These are phyloP conservation scores for Littorina saxatilis DNA, from an alignment of 1,140 invertebrate genomes.

Conservation along the genomic window DNA sequence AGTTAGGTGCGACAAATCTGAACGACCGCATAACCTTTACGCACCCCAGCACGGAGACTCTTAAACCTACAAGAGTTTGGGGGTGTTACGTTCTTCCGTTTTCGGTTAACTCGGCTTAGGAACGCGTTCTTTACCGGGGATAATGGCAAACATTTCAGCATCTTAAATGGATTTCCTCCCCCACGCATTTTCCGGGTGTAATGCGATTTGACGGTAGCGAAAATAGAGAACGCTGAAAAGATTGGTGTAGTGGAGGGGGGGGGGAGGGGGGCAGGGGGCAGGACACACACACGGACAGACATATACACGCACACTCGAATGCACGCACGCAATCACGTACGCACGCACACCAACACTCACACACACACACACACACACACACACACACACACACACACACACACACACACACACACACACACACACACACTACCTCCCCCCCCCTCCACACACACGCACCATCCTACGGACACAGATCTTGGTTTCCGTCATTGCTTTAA, in stretches of 20 bases:
- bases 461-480: too few relatives aligned
- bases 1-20: too few relatives aligned
- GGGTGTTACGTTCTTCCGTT: too few relatives aligned
- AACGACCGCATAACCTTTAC: too few relatives aligned
- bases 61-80: too few relatives aligned
- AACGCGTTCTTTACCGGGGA: too few relatives aligned
- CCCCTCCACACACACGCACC: too few relatives aligned
- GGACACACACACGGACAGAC: not conserved
- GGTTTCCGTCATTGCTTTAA: too few relatives aligned
- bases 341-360: not conserved
- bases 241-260: not conserved
- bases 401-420: not conserved
- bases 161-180: too few relatives aligned
- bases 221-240: slow-evolving; percentile 7
- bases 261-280: not conserved
- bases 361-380: slow-evolving; percentile 28
- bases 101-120: too few relatives aligned
- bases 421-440: not conserved
- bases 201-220: not conserved
- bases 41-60: too few relatives aligned
- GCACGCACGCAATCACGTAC: not conserved
- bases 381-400: slow-evolving; percentile 25
- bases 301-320: not conserved
- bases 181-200: not conserved
- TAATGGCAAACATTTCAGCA: too few relatives aligned